Evolutionary conservation across 1,140 invertebrate species (phyloP), one percentile per base, ranked within the genome.

Genomic region (Apis laboriosa): DNA sequence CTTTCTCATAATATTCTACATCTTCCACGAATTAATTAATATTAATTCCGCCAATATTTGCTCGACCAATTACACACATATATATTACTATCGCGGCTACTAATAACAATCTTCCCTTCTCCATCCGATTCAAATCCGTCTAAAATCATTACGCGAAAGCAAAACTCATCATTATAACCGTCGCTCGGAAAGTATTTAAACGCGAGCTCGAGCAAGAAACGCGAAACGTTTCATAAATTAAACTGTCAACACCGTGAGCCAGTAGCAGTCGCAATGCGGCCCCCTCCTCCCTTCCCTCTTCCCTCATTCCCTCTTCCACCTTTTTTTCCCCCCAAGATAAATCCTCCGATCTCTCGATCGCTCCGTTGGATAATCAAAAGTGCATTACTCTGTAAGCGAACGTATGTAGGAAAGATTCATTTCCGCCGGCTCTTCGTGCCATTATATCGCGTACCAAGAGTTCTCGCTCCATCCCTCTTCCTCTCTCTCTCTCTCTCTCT

Each of bases 361-460:
- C 28, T 51, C 9, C 61, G 73, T 60, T 56, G 73, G 64, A 82
- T 82, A 82, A 82, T 82, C 55, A 77, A 82, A 77, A 82, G 80
- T 67, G 73, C 80, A 82, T 82, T 82, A 82, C 74, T 77, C 80
- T 77, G 80, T 82, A 64, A 77, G 56, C 64, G 64, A 78, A 56
- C 75, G 60, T 64, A 55, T 55, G 53, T 72, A 75, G 79, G 74
- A 77, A 82, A 82, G 80, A 82, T 77, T 82, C 80, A 77, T 82
- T 82, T 82, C 80, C 80, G 80, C 77, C 24, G 21, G 64, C 80
- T 68, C 73, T 77, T 77, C 51, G 74, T 61, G 74, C 64, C 73
- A 77, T 77, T 82, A 82, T 77, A 82, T 82, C 80, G 63, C 75
- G 55, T 60, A 77, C 24, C 56, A 53, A 55, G 64, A 61, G 70